A percentile compares a stretch with the other conserved stretches of the same genome.
Conservation (phyloP, 2,888 invertebrate species). For the Tetanocera ferruginea region DNA sequence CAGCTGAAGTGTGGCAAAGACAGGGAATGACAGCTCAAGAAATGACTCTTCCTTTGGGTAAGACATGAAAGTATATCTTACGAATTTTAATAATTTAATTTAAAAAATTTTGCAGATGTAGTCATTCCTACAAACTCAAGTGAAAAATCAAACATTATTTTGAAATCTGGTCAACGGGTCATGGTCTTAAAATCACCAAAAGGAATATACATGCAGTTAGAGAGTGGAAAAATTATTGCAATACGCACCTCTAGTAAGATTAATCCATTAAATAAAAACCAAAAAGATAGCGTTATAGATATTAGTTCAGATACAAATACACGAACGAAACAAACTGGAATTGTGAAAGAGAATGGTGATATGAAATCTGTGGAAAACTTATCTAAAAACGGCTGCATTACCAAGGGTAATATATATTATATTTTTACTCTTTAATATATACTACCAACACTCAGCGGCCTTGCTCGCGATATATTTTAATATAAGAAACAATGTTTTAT, state of each 20-base stretch:
- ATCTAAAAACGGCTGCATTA: not conserved
- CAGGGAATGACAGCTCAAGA: slow-evolving; percentile 97
- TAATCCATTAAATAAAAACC: slow-evolving; percentile 54
- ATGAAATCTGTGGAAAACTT: slow-evolving; percentile 3
- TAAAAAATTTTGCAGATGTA: slow-evolving; percentile 74
- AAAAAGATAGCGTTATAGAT: slow-evolving; percentile 62
- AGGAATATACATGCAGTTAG: slow-evolving; percentile 95
- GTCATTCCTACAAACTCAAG: slow-evolving; percentile 93
- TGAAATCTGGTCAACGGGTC: slow-evolving; percentile 94
- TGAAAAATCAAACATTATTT: slow-evolving; percentile 88
- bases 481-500: no score
- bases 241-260: slow-evolving; percentile 74
- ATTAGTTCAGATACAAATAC: slow-evolving; percentile 58
- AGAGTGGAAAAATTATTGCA: slow-evolving; percentile 94
- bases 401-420: not conserved
- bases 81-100: not conserved
- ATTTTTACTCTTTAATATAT: no score
- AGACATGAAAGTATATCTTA: slow-evolving; percentile 42
- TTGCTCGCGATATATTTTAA: no score
- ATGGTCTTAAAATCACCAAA: slow-evolving; percentile 95
- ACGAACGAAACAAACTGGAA: not conserved
- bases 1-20: slow-evolving; percentile 90
- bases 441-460: no score
- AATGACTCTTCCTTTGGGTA: slow-evolving; percentile 90
- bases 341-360: slow-evolving; percentile 2